Percentiles rank a stretch among this genome's conserved stretches.
Evolutionary conservation across 2,113 vertebrate species (phyloP).

Genomic region (Manacus vitellinus): DNA sequence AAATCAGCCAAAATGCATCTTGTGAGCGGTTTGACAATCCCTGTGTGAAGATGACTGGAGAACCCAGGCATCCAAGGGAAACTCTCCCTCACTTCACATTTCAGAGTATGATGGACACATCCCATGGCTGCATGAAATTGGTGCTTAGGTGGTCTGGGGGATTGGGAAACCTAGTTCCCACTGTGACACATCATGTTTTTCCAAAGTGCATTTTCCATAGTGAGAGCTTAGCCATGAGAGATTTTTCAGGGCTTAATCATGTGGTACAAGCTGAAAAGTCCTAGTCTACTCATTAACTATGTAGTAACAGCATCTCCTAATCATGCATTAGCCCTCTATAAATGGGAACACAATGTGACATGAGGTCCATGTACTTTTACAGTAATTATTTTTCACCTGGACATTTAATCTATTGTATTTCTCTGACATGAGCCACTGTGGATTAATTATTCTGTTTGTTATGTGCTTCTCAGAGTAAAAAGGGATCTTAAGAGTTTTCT

Average conservation of each 20-base stretch:
- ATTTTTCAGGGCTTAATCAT: not conserved
- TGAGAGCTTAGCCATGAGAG: not conserved
- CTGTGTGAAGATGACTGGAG: not conserved
- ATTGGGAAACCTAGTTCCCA: not conserved
- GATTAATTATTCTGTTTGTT: not conserved
- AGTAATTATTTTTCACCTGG: conserved; percentile 13
- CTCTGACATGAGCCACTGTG: not conserved
- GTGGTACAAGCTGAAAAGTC: not conserved
- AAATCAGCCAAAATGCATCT: not conserved
- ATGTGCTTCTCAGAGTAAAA: not conserved
- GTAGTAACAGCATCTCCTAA: not conserved
- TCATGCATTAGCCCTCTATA: not conserved
- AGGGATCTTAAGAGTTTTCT: not conserved
- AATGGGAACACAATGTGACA: not conserved
- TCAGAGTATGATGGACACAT: not conserved
- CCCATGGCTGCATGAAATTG: not conserved
- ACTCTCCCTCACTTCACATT: not conserved
- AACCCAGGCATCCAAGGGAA: not conserved
- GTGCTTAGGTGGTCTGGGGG: not conserved
- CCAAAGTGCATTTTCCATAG: not conserved
- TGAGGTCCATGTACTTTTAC: not conserved
- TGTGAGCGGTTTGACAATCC: not conserved
- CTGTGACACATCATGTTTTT: not conserved
- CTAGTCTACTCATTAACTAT: not conserved
- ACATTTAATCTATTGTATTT: not conserved